Evolutionary conservation across 2,797 vertebrate species (phyloP).

Genomic region (Heterohyrax brucei): DNA sequence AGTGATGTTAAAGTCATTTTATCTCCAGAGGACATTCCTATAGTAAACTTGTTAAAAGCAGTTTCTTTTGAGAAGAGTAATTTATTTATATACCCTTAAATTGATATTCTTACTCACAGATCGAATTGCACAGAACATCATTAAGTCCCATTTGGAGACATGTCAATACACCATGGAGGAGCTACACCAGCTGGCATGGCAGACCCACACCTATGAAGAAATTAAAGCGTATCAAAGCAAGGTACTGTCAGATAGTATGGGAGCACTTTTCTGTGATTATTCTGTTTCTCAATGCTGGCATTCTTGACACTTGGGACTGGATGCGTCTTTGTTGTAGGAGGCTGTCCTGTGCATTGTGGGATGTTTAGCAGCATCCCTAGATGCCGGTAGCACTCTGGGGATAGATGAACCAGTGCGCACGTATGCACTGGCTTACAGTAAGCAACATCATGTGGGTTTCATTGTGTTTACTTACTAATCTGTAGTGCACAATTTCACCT

Average conservation of each 20-base stretch:
- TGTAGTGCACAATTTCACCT: too few species aligned
- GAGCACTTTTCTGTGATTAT: neutral
- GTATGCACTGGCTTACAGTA: too few species aligned
- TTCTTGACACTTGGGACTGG: neutral
- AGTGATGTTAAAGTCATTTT: neutral
- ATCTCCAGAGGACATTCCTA: conserved; percentile 3
- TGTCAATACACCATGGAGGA: conserved; percentile 99
- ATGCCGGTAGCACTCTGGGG: too few species aligned
- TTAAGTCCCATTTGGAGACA: conserved; percentile 99
- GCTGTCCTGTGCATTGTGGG: too few species aligned
- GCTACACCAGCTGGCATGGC: conserved; percentile 99
- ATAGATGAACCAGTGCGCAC: too few species aligned
- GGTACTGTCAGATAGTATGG: conserved; percentile 90
- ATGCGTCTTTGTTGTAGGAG: neutral
- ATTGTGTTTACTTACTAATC: too few species aligned
- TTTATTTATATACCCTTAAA: conserved; percentile 45
- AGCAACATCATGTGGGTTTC: too few species aligned
- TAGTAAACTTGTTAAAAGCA: neutral
- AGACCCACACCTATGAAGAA: conserved; percentile 99
- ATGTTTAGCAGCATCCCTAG: neutral
- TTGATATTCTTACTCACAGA: conserved; percentile 90
- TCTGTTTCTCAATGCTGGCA: neutral
- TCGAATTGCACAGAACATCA: conserved; percentile 99
- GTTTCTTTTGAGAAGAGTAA: conserved; percentile 11
- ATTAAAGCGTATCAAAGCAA: conserved; percentile 99